phyloP scores from a whole-genome alignment of 2,888 invertebrate species.

The Zygogramma bicolorata region DNA sequence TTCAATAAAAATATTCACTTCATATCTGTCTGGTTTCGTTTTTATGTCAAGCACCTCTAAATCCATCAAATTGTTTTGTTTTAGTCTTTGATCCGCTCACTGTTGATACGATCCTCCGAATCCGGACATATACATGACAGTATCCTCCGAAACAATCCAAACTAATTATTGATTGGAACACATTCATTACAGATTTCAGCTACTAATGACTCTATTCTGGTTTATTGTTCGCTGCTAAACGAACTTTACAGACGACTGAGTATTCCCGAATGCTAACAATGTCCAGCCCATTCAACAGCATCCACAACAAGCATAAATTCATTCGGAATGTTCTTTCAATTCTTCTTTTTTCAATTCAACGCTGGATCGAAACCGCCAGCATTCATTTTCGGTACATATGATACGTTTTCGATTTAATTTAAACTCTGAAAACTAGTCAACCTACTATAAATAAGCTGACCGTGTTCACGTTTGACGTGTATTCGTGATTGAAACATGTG shows the following conservation, averaged over 20 bases:
- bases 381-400: slow-evolving; percentile 7
- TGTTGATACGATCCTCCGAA: too few species aligned
- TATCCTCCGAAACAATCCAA: not conserved
- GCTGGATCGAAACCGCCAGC: not conserved
- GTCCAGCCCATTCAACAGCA: not conserved
- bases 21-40: too few species aligned
- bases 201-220: not conserved
- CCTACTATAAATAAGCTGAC: not conserved
- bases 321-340: slow-evolving; percentile 2
- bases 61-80: too few species aligned
- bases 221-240: not conserved
- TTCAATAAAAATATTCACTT: too few species aligned
- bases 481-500: not conserved
- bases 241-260: not conserved
- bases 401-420: slow-evolving; percentile 5
- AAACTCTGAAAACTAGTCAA: slow-evolving; percentile 3
- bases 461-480: slow-evolving; percentile 5
- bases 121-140: not conserved
- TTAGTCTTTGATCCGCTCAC: too few species aligned
- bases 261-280: not conserved
- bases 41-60: too few species aligned
- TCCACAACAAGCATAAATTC: slow-evolving; percentile 6
- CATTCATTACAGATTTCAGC: not conserved
- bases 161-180: not conserved
- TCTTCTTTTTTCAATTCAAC: not conserved